Percentiles rank a stretch among this genome's conserved stretches.
Conservation (phyloP, 2,797 vertebrate genomes). For the Melanitta fusca region DNA sequence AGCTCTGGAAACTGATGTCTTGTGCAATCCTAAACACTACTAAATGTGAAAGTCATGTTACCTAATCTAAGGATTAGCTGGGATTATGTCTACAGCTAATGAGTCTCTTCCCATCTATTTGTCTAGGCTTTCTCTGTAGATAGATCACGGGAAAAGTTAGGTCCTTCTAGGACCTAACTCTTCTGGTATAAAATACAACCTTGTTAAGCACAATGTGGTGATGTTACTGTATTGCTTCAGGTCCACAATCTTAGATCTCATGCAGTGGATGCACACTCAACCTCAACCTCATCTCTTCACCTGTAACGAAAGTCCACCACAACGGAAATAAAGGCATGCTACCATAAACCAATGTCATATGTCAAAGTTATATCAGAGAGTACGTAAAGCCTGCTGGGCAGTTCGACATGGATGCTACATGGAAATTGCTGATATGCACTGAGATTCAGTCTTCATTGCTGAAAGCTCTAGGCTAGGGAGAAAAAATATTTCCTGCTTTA, state of each 20-base stretch:
- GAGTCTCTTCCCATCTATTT: neutral
- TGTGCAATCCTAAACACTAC: neutral
- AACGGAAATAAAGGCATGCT: neutral
- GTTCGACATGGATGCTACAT: fast-evolving
- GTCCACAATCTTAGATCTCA: neutral
- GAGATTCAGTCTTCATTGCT: neutral
- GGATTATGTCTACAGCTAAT: neutral
- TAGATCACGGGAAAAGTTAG: neutral
- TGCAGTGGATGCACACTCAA: neutral
- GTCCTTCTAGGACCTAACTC: neutral
- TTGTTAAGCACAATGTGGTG: neutral
- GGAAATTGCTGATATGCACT: neutral
- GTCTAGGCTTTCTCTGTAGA: neutral
- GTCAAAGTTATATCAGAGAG: neutral
- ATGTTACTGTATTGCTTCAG: neutral
- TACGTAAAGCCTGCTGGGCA: neutral
- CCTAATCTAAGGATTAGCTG: fast-evolving
- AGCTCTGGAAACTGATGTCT: neutral
- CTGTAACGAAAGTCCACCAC: neutral
- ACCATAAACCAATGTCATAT: neutral
- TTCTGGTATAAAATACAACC: neutral
- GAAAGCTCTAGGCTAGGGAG: neutral
- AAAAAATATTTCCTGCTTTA: neutral
- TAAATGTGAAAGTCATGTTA: fast-evolving
- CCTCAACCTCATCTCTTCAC: neutral